Evolutionary conservation across 2,797 vertebrate species (phyloP).

Genomic region (Oophaga sylvatica): DNA sequence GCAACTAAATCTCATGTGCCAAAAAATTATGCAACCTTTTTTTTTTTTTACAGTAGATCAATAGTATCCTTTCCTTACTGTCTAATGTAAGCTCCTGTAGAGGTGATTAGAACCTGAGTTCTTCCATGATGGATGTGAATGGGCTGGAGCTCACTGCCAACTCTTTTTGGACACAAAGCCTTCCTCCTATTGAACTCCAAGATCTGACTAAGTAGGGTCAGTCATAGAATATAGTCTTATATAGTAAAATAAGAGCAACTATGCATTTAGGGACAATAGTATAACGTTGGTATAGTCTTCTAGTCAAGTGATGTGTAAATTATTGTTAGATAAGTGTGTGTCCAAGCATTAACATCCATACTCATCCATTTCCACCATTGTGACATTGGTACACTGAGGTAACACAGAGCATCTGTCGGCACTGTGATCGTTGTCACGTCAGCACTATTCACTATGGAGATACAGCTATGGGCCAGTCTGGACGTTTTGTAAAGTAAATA

Average conservation of each 20-base stretch:
- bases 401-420: constrained; percentile 3
- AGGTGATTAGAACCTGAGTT: neutral
- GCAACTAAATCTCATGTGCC: no score
- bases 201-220: neutral
- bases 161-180: neutral
- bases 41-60: no score
- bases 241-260: neutral
- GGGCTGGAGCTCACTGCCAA: neutral
- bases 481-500: constrained; percentile 46
- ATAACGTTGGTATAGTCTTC: neutral
- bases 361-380: neutral
- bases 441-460: constrained; percentile 50
- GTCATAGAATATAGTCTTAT: neutral
- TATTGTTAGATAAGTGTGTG: constrained; percentile 5
- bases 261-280: neutral
- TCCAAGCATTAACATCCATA: constrained; percentile 14
- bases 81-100: no score
- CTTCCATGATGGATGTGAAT: neutral
- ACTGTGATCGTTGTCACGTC: constrained; percentile 46
- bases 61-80: no score
- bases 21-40: no score
- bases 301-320: neutral
- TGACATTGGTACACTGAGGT: neutral
- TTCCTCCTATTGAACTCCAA: neutral
- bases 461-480: constrained; percentile 11